phyloP scores from a whole-genome alignment of 2,797 vertebrate genomes.

The Acanthurus tractus region DNA sequence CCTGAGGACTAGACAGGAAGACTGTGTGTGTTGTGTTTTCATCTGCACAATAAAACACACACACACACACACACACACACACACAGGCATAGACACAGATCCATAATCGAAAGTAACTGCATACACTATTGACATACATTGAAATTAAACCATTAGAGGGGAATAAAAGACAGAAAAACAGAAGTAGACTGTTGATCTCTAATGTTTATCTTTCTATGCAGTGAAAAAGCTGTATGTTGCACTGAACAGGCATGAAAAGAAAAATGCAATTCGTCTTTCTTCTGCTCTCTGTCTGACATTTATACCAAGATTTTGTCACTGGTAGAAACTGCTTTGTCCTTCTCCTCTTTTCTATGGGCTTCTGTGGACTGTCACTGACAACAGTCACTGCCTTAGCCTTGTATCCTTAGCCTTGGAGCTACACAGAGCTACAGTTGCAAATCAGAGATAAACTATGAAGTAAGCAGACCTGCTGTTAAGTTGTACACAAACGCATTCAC shows the following conservation, averaged over 20 bases:
- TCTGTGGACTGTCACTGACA: neutral
- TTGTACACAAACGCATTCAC: neutral
- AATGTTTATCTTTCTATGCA: neutral
- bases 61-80: constrained; percentile 10
- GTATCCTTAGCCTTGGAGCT: too few relatives aligned
- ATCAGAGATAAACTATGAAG: neutral
- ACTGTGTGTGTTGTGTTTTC: constrained; percentile 27
- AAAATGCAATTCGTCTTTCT: fast-evolving
- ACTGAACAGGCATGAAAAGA: neutral
- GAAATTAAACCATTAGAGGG: neutral
- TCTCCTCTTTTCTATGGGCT: too few relatives aligned
- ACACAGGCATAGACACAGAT: neutral
- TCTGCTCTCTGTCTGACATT: neutral
- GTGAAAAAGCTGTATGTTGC: too few relatives aligned
- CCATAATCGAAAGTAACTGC: too few relatives aligned
- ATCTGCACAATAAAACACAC: constrained; percentile 25
- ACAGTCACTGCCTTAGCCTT: neutral
- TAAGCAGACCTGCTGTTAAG: neutral
- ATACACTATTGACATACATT: too few relatives aligned
- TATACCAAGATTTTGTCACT: neutral
- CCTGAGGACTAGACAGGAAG: constrained; percentile 24
- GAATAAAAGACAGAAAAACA: neutral
- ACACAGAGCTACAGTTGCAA: neutral
- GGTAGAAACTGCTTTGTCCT: neutral
- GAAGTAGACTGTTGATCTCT: neutral